A percentile compares a stretch with the other conserved stretches of the same genome.
Conservation (phyloP, 2,888 invertebrate genomes). For the Dorcus parallelipipedus region DNA sequence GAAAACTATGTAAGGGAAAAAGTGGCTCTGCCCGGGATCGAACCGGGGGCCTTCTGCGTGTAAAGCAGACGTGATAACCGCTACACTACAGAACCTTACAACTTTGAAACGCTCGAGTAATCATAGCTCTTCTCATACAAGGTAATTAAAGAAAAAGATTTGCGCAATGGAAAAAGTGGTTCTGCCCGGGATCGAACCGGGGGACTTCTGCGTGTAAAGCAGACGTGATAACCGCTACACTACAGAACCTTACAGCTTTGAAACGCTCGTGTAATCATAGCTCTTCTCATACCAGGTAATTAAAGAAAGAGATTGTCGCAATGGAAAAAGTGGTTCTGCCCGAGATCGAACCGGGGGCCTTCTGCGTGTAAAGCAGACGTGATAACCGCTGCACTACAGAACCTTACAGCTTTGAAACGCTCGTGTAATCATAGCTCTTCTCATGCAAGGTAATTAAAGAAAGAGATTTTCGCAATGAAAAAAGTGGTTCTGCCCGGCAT, state of each 20-base stretch:
- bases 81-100: constrained; percentile 45
- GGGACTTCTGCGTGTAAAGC: constrained; percentile 52
- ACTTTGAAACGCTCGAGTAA: too few species aligned
- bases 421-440: too few species aligned
- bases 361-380: constrained; percentile 52
- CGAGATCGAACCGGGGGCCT: constrained; percentile 52
- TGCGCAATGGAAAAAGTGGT: constrained; percentile 31
- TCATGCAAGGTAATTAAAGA: too few species aligned
- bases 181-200: constrained; percentile 52
- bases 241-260: constrained; percentile 35
- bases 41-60: constrained; percentile 52
- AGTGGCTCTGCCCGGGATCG: constrained; percentile 50
- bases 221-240: constrained; percentile 51
- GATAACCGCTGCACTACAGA: constrained; percentile 50
- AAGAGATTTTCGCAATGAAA: neutral
- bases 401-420: constrained; percentile 16
- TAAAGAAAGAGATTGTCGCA: too few species aligned
- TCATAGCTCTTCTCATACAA: too few species aligned
- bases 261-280: too few species aligned
- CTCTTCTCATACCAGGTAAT: too few species aligned
- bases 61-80: constrained; percentile 51
- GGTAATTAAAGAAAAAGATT: too few species aligned
- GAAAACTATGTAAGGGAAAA: neutral
- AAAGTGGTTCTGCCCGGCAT: constrained; percentile 49
- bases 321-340: constrained; percentile 42